Conservation (phyloP, 2,113 vertebrate genomes). For the Eulacestoma nigropectus region DNA sequence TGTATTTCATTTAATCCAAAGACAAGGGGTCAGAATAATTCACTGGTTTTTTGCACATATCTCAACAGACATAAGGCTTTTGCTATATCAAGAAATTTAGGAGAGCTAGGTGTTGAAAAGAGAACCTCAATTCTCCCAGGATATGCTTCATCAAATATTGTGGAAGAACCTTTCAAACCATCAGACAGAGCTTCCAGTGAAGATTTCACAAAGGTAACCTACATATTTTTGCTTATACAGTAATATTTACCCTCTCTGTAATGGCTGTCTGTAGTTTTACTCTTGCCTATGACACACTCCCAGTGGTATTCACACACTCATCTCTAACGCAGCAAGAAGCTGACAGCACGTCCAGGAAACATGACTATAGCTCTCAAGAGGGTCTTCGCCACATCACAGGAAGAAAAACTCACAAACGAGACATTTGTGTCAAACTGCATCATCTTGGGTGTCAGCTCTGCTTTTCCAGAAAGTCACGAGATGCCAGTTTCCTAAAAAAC, state of each 20-base stretch:
- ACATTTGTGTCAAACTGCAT: conserved; percentile 39
- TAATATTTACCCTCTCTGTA: neutral
- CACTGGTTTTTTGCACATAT: neutral
- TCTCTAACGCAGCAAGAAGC: conserved; percentile 46
- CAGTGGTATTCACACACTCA: neutral
- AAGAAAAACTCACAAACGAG: conserved; percentile 26
- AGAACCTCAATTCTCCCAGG: conserved; percentile 68
- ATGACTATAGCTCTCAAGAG: neutral
- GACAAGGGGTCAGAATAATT: neutral
- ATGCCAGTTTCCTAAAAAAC: conserved; percentile 63
- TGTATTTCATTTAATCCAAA: neutral
- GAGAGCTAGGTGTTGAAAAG: conserved; percentile 64
- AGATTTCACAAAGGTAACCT: conserved; percentile 9
- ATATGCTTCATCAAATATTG: neutral
- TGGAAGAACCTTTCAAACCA: conserved; percentile 55
- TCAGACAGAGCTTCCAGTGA: neutral
- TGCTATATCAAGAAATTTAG: conserved; percentile 76
- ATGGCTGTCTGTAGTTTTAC: neutral
- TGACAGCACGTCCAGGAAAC: conserved; percentile 46
- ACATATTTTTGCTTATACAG: neutral
- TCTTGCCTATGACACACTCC: neutral
- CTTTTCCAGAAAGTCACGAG: conserved; percentile 54
- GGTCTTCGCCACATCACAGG: neutral
- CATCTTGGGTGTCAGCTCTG: conserved; percentile 70
- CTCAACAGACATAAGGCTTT: conserved; percentile 70